phyloP scores from a whole-genome alignment of 2,888 invertebrate species.

The Plusia festucae region DNA sequence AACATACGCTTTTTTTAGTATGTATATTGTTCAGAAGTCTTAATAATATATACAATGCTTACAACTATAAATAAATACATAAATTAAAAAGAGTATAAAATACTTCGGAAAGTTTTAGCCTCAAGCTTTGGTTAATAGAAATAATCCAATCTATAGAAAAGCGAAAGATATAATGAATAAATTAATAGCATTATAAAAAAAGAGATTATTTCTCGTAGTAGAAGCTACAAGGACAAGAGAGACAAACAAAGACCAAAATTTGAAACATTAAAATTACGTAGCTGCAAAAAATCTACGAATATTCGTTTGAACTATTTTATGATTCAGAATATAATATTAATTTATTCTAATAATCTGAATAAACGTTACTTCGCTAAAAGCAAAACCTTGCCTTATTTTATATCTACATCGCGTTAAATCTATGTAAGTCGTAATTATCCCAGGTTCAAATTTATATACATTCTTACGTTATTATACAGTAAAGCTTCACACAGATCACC shows the following conservation, averaged over 20 bases:
- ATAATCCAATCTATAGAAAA: not conserved
- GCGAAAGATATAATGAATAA: not conserved
- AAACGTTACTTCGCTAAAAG: constrained; percentile 56
- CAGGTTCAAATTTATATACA: constrained; percentile 85
- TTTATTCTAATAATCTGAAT: constrained; percentile 45
- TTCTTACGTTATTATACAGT: constrained; percentile 76
- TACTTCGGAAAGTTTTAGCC: constrained; percentile 25
- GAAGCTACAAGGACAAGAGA: not conserved
- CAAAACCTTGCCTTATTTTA: constrained; percentile 56
- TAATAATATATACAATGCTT: constrained; percentile 65
- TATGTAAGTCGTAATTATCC: constrained; percentile 89
- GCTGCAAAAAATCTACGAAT: constrained; percentile 30
- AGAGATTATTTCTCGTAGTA: no score
- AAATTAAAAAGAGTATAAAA: constrained; percentile 41
- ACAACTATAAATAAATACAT: constrained; percentile 45
- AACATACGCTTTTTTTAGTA: constrained; percentile 84
- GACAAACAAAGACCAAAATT: not conserved
- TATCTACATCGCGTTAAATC: constrained; percentile 73
- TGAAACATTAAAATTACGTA: not conserved
- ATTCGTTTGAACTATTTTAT: constrained; percentile 30
- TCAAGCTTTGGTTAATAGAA: constrained; percentile 14
- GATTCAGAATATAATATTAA: constrained; percentile 22
- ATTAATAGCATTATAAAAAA: not conserved
- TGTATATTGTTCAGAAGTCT: constrained; percentile 65
- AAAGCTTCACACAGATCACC: constrained; percentile 83